A percentile compares a stretch with the other conserved stretches of the same genome.
Evolutionary conservation across 2,888 invertebrate species (phyloP).

Genomic region (Timandra comae): DNA sequence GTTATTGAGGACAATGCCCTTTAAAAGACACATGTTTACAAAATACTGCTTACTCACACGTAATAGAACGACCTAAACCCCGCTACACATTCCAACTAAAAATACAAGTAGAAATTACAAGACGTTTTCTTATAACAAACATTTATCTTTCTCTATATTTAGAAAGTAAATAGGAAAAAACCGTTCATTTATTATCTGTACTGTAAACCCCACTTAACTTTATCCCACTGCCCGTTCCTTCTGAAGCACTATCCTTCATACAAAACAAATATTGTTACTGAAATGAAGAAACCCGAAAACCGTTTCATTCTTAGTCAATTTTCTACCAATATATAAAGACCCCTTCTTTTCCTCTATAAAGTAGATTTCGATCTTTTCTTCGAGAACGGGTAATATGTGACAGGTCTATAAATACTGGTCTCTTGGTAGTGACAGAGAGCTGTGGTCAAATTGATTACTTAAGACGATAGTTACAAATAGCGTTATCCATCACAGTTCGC

Average conservation of each 20-base stretch:
- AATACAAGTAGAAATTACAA: too few species aligned
- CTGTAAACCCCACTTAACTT: too few species aligned
- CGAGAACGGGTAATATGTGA: neutral
- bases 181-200: too few species aligned
- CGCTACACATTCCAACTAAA: too few species aligned
- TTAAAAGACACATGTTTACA: too few species aligned
- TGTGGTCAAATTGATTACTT: slow-evolving; percentile 30
- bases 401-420: slow-evolving; percentile 7
- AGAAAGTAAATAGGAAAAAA: too few species aligned
- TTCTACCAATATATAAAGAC: slow-evolving; percentile 3
- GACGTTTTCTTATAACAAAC: too few species aligned
- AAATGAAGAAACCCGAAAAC: slow-evolving; percentile 8
- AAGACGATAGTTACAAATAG: slow-evolving; percentile 27
- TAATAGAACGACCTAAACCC: too few species aligned
- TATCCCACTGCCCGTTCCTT: too few species aligned
- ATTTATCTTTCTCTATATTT: too few species aligned
- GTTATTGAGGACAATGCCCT: too few species aligned
- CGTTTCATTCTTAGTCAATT: slow-evolving; percentile 1
- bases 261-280: slow-evolving; percentile 4
- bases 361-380: neutral
- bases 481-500: slow-evolving; percentile 27
- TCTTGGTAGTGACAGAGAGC: slow-evolving; percentile 9
- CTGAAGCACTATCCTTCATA: slow-evolving; percentile 3
- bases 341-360: neutral
- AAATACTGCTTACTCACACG: too few species aligned